Evolutionary conservation across 2,797 vertebrate genomes (phyloP).

Genomic region (Pangasius larnaudii): DNA sequence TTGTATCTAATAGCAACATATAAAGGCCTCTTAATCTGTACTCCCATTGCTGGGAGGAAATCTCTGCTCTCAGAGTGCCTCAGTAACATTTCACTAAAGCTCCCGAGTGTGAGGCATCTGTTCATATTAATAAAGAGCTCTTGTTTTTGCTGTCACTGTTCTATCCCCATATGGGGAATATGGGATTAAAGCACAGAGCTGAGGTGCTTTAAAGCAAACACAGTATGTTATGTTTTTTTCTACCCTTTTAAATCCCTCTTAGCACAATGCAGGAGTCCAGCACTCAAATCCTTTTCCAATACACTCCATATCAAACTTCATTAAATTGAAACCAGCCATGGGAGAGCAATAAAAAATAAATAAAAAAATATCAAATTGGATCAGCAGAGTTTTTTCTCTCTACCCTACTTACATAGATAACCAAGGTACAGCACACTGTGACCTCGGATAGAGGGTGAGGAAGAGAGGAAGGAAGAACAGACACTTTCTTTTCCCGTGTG

Average conservation of each 20-base stretch:
- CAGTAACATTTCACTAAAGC: conserved; percentile 39
- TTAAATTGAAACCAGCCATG: conserved; percentile 38
- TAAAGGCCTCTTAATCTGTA: background rate
- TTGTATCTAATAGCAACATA: background rate
- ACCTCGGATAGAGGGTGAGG: background rate
- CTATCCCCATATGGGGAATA: conserved; percentile 50
- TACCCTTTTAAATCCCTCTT: conserved; percentile 65
- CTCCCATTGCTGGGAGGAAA: conserved; percentile 19
- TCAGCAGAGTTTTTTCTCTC: background rate
- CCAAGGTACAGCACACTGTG: background rate
- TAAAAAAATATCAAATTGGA: conserved; percentile 12
- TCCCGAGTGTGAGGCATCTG: conserved; percentile 42
- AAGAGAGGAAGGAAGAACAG: background rate
- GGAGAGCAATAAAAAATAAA: conserved; percentile 6
- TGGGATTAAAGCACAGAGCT: conserved; percentile 45
- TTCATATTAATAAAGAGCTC: conserved; percentile 49
- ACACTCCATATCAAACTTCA: conserved; percentile 42
- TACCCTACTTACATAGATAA: conserved; percentile 31
- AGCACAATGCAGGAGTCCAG: conserved; percentile 73
- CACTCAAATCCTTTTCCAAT: conserved; percentile 56
- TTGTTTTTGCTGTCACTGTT: conserved; percentile 28
- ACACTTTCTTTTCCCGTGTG: background rate
- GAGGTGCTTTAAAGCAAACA: conserved; percentile 43
- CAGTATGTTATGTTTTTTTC: conserved; percentile 34
- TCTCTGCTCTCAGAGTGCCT: conserved; percentile 14